Base-by-base conservation (phyloP, 2,113 vertebrate genomes). In the Heterocephalus glaber region DNA sequence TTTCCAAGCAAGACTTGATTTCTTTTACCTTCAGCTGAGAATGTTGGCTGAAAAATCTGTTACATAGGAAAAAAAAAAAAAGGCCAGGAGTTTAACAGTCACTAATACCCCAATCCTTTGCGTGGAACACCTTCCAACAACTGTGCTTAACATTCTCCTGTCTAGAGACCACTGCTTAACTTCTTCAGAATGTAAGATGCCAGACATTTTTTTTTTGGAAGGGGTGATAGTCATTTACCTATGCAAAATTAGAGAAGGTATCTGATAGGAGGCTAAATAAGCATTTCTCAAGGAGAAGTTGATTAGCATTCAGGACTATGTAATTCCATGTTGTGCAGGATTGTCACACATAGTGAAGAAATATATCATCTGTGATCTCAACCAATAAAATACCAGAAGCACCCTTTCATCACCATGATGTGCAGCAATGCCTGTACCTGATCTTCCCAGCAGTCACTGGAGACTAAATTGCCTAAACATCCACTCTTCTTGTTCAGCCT, bases 341-440 rank as follows among this genome's bases (percentile, higher is more conserved):
- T 11, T 41, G 9, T 70, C n/a, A 35, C 14, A 52, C 14, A 38
- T 3, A 79, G 2, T 52, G 1, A 19, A 90, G 30, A 35, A 56
- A 68, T 35, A 65, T 47, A 3, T 54, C 19, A 17, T 35, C 19
- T 20, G 1, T 14, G 19, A 60, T 38, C 0, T 0, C 41, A 81
- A 5, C 17, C 4, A n/a, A 52, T 22, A 13, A 12, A 88, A 90
- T 65, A 1, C 1, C 26, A 30, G 56, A 86, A 77, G 4, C n/a
- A n/a, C 7, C 3, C 0, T 1, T 44, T 44, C 14, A 26, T 76
- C 41, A 12, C 2, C 58, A 5, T 28, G 24, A 47, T 30, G 60
- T 1, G 26, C 14, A 5, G 8, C 2, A 28, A 17, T 38, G 0
- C 28, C 72, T 17, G 0, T 4, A 0, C 9, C 5, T 30, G 14